Evolutionary conservation across 2,113 vertebrate species (phyloP).

Genomic region (Kobus ellipsiprymnus): DNA sequence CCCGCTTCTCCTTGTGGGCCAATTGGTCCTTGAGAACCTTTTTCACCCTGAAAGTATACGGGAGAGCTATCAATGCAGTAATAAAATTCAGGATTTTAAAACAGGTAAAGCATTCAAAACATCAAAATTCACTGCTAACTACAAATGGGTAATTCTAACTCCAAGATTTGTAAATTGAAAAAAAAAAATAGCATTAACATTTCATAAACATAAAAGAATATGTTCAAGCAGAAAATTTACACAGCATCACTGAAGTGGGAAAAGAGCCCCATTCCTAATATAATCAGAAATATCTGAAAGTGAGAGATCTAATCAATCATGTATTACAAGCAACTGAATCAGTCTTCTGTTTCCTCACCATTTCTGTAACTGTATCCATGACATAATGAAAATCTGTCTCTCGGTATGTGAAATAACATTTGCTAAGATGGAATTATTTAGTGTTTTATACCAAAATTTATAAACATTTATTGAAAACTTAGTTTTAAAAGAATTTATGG

Average conservation of each 20-base stretch:
- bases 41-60: constrained; percentile 84
- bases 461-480: neutral
- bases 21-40: constrained; percentile 82
- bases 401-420: neutral
- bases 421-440: neutral
- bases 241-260: neutral
- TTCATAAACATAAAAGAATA: neutral
- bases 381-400: neutral
- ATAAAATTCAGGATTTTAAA: neutral
- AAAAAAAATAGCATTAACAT: neutral
- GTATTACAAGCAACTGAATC: neutral
- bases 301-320: neutral
- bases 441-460: neutral
- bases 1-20: constrained; percentile 83
- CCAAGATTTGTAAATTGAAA: neutral
- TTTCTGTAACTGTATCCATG: neutral
- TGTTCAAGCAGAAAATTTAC: neutral
- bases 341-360: neutral
- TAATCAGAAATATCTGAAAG: constrained; percentile 17
- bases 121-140: neutral
- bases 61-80: neutral
- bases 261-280: neutral
- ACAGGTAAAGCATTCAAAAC: neutral
- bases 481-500: neutral
- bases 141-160: neutral